phyloP scores from a whole-genome alignment of 1,140 invertebrate genomes.

The Agraylea sexmaculata region DNA sequence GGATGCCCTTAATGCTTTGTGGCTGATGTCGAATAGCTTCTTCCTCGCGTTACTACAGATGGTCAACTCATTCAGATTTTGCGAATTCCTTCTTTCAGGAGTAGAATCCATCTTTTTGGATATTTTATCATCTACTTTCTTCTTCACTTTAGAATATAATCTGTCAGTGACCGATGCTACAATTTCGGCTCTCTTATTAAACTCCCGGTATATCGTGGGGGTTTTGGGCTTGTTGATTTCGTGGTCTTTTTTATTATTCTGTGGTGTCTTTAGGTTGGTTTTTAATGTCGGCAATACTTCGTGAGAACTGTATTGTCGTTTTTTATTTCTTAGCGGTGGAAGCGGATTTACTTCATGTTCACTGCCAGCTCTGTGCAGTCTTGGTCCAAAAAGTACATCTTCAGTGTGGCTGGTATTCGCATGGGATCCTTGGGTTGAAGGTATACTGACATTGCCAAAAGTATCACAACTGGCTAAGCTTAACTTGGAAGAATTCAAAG shows the following conservation, averaged over 20 bases:
- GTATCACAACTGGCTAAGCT: constrained; percentile 22
- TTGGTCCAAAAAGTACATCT: constrained; percentile 32
- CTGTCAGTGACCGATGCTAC: constrained; percentile 56
- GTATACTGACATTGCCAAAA: constrained; percentile 25
- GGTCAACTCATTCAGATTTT: constrained; percentile 37
- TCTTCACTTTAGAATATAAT: constrained; percentile 50
- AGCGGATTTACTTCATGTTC: constrained; percentile 32
- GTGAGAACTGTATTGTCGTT: constrained; percentile 35
- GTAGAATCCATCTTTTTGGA: constrained; percentile 33
- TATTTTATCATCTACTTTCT: constrained; percentile 39
- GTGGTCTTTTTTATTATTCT: background rate
- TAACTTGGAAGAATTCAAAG: constrained; percentile 26
- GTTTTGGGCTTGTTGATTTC: background rate
- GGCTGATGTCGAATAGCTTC: constrained; percentile 42
- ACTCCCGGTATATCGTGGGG: constrained; percentile 24
- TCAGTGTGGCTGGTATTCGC: constrained; percentile 32
- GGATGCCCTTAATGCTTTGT: constrained; percentile 42
- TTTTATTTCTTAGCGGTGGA: constrained; percentile 29
- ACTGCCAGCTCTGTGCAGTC: constrained; percentile 34
- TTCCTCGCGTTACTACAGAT: constrained; percentile 44
- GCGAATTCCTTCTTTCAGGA: constrained; percentile 31
- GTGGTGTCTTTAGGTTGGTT: constrained; percentile 15
- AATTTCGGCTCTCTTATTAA: constrained; percentile 46
- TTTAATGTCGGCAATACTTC: constrained; percentile 27
- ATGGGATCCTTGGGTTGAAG: constrained; percentile 25